Evolutionary conservation across 2,113 vertebrate species (phyloP).

Genomic region (Notiomystis cincta): DNA sequence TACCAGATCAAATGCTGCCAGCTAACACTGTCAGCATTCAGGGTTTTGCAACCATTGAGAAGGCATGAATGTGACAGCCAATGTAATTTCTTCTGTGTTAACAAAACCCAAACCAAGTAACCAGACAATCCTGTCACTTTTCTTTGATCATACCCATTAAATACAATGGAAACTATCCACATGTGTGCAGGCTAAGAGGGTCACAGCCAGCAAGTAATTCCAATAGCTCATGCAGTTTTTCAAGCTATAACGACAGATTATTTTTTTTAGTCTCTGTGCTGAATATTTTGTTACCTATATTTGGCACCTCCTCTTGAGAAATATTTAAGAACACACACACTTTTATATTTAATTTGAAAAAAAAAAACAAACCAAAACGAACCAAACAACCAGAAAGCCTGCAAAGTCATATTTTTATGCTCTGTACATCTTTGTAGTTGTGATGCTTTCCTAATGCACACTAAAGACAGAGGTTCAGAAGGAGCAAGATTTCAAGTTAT

Average conservation of each 20-base stretch:
- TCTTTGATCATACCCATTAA: background rate
- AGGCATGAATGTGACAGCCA: background rate
- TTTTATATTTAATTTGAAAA: background rate
- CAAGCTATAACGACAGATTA: background rate
- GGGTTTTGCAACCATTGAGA: background rate
- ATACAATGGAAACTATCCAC: background rate
- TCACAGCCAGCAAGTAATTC: background rate
- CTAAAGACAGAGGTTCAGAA: background rate
- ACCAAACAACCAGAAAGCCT: background rate
- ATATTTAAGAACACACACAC: background rate
- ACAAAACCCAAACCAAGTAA: background rate
- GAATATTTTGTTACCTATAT: background rate
- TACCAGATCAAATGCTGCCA: background rate
- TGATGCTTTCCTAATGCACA: background rate
- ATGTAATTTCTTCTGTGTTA: background rate
- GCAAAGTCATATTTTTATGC: background rate
- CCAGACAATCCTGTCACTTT: background rate
- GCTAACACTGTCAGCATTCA: background rate
- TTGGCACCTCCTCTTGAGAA: background rate
- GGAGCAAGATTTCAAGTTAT: background rate
- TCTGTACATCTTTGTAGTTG: background rate
- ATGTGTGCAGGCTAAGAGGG: background rate
- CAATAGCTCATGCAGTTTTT: background rate
- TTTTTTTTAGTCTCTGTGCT: background rate
- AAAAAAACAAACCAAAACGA: background rate